These are phyloP conservation scores for Trichomycterus rosablanca DNA, from an alignment of 2,113 vertebrate genomes.

Conservation along the genomic window DNA sequence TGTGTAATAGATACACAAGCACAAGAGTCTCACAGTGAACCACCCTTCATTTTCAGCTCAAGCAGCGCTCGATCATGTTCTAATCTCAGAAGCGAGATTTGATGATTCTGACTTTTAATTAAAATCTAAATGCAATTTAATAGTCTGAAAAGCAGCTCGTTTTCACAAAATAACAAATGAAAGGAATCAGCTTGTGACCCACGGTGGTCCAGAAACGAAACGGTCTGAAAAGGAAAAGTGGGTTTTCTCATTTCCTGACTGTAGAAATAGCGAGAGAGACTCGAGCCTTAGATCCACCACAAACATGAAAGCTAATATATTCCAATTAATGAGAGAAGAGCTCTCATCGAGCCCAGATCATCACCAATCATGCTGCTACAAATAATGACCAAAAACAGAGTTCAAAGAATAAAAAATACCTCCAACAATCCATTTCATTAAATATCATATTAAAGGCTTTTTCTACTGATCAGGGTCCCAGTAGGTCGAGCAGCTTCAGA, in stretches of 20 bases:
- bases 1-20: conserved; percentile 47
- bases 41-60: conserved; percentile 17
- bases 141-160: not conserved
- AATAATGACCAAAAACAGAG: too few relatives aligned
- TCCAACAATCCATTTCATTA: too few relatives aligned
- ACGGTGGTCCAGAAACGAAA: not conserved
- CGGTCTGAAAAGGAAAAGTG: not conserved
- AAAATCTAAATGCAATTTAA: conserved; percentile 5
- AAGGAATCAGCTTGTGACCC: not conserved
- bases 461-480: too few relatives aligned
- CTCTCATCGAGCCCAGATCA: conserved; percentile 26
- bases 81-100: conserved; percentile 1
- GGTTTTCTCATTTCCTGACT: not conserved
- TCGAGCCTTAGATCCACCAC: not conserved
- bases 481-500: too few relatives aligned
- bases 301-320: conserved; percentile 41
- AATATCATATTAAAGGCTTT: too few relatives aligned
- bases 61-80: conserved; percentile 7
- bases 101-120: conserved; percentile 11
- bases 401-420: too few relatives aligned
- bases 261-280: not conserved
- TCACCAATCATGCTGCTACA: not conserved
- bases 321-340: conserved; percentile 36
- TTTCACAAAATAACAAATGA: not conserved
- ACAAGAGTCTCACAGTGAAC: conserved; percentile 7